Evolutionary conservation across 2,888 invertebrate genomes (phyloP).

Genomic region (Micoletzkya japonica): DNA sequence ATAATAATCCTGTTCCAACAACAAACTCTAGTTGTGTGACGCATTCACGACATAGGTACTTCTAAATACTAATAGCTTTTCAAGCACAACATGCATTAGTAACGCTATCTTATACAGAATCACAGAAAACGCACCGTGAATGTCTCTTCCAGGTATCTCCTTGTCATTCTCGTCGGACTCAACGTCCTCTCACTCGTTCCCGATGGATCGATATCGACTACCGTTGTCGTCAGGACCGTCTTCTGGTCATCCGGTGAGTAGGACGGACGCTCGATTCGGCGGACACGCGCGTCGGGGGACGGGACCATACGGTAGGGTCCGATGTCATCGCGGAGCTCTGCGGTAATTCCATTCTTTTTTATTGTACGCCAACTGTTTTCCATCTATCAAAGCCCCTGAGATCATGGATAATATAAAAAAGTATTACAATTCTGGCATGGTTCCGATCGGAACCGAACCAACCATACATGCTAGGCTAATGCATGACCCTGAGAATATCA

Average conservation of each 20-base stretch:
- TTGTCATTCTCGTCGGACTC: too few relatives aligned
- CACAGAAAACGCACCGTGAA: constrained; percentile 13
- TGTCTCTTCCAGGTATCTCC: constrained; percentile 14
- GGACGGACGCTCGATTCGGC: constrained; percentile 22
- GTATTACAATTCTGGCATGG: too few relatives aligned
- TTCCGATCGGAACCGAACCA: too few relatives aligned
- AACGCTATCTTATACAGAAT: too few relatives aligned
- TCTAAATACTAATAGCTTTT: too few relatives aligned
- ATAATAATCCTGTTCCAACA: not conserved
- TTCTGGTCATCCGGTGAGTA: constrained; percentile 36
- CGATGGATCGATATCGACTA: constrained; percentile 49
- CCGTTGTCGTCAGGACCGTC: constrained; percentile 41
- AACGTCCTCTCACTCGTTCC: constrained; percentile 29
- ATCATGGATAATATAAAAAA: too few relatives aligned
- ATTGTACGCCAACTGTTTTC: not conserved
- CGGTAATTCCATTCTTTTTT: not conserved
- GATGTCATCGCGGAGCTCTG: constrained; percentile 23
- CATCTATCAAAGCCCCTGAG: too few relatives aligned
- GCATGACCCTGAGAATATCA: too few relatives aligned
- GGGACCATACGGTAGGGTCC: constrained; percentile 23
- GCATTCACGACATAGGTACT: too few relatives aligned
- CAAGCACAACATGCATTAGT: too few relatives aligned
- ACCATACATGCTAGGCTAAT: too few relatives aligned
- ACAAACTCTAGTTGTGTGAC: too few relatives aligned
- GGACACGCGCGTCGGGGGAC: constrained; percentile 16